Conservation (phyloP, 2,113 vertebrate species). For the Pogonocichla stellata region DNA sequence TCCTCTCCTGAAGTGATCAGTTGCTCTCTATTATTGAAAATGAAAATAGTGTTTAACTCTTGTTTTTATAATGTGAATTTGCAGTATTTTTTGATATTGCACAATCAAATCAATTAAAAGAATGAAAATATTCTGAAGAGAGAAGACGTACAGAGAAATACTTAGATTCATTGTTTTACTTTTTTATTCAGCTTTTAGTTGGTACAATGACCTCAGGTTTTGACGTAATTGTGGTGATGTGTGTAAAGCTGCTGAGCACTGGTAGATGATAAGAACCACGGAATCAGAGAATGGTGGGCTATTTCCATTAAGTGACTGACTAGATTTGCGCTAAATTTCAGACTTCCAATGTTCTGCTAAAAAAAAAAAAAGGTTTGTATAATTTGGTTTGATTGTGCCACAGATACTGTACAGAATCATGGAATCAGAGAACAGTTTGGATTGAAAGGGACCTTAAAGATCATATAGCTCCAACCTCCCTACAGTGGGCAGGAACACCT, state of each 20-base stretch:
- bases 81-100: neutral
- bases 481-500: neutral
- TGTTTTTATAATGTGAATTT: neutral
- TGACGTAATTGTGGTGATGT: neutral
- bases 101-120: neutral
- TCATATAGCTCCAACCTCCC: no score
- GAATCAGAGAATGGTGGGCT: neutral
- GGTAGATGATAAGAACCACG: neutral
- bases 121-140: neutral
- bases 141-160: neutral
- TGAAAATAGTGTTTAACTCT: neutral
- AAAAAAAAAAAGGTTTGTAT: neutral
- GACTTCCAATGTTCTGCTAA: neutral
- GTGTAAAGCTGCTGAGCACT: neutral
- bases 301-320: neutral
- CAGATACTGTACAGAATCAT: neutral
- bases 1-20: neutral
- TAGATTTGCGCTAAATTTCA: neutral
- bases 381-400: neutral
- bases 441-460: neutral
- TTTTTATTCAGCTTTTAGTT: neutral
- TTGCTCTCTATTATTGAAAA: neutral
- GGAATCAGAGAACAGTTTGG: neutral
- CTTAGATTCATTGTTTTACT: neutral
- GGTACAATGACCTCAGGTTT: neutral